Conservation (phyloP, 2,797 vertebrate genomes). For the Graptemys geographica region DNA sequence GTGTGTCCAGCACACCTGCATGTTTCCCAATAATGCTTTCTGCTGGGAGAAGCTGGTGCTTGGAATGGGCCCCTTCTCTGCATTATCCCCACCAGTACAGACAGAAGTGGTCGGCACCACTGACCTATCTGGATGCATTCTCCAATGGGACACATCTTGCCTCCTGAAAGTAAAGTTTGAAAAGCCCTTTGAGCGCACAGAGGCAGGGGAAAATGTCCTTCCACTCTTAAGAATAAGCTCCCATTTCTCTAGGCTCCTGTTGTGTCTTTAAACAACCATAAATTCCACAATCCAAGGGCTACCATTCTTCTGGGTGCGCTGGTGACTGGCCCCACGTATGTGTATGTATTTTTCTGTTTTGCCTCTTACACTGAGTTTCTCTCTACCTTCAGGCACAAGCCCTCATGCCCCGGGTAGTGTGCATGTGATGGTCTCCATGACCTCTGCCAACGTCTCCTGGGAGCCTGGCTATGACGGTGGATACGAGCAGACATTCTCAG, state of each 20-base stretch:
- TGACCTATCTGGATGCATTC: not conserved
- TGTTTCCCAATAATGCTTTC: no score
- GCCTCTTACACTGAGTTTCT: not conserved
- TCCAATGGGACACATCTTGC: not conserved
- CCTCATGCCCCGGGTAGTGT: conserved; percentile 95
- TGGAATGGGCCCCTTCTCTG: not conserved
- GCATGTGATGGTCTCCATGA: conserved; percentile 92
- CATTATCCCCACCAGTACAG: not conserved
- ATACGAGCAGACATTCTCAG: conserved; percentile 99
- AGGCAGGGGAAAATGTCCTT: not conserved
- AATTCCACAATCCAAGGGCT: not conserved
- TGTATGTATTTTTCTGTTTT: not conserved
- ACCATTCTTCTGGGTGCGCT: not conserved
- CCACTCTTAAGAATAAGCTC: not conserved
- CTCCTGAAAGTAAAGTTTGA: not conserved
- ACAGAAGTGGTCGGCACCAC: not conserved
- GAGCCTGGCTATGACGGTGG: conserved; percentile 98
- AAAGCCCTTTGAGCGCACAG: not conserved
- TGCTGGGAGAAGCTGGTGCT: not conserved
- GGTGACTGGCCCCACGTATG: no score
- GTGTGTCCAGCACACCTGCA: not conserved
- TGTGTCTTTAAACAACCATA: not conserved
- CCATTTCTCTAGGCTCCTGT: not conserved
- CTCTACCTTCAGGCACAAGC: conserved; percentile 90
- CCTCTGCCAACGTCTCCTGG: conserved; percentile 98